A percentile compares a stretch with the other conserved stretches of the same genome.
phyloP scores from a whole-genome alignment of 2,797 vertebrate genomes.

The Bovichtus diacanthus region DNA sequence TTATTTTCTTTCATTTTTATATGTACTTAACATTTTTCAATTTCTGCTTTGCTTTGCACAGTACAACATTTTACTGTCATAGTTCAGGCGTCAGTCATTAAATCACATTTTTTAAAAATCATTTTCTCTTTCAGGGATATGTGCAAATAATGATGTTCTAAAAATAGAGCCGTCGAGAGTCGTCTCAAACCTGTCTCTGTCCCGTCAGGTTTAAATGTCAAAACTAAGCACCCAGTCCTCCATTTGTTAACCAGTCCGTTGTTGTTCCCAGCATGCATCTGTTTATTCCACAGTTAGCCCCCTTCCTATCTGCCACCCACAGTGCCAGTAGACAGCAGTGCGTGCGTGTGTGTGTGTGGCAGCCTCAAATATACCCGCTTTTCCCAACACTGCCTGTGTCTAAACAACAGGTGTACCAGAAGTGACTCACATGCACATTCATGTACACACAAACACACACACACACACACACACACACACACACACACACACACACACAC shows the following conservation, averaged over 20 bases:
- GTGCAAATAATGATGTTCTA: background rate
- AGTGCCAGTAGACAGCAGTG: conserved; percentile 35
- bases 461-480: background rate
- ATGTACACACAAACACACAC: background rate
- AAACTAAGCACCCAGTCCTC: background rate
- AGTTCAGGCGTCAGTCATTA: background rate
- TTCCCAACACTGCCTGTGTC: conserved; percentile 35
- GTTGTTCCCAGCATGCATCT: conserved; percentile 58
- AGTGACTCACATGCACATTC: conserved; percentile 15
- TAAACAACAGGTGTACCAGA: conserved; percentile 65
- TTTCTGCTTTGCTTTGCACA: background rate
- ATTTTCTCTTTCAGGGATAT: background rate
- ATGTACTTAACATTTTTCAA: background rate
- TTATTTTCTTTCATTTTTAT: background rate
- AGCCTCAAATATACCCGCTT: conserved; percentile 48
- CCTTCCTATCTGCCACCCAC: conserved; percentile 64
- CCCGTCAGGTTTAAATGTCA: background rate
- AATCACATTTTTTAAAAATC: background rate
- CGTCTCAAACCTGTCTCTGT: background rate
- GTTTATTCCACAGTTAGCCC: conserved; percentile 40
- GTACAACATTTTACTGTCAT: background rate
- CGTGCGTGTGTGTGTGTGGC: conserved; percentile 52
- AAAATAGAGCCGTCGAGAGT: background rate
- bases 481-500: background rate
- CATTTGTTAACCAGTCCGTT: conserved; percentile 33